Conservation (phyloP, 2,888 invertebrate species). For the Buathra laborator region DNA sequence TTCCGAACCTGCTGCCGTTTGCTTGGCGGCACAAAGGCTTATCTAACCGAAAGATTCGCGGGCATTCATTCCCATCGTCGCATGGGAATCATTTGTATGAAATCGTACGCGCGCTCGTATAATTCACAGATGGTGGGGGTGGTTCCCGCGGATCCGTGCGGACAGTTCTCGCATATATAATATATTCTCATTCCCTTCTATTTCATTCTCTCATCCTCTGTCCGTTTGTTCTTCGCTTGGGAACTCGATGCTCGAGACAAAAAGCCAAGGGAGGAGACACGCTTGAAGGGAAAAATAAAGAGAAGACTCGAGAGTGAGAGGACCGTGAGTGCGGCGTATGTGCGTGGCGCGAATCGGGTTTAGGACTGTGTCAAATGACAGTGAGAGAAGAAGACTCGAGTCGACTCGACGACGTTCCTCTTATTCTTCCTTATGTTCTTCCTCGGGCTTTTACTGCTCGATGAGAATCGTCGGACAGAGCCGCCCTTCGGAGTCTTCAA, state of each 20-base stretch:
- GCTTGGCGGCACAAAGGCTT: conserved; percentile 75
- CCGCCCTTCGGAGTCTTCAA: conserved; percentile 54
- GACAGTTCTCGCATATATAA: conserved; percentile 60
- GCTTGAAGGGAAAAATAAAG: conserved; percentile 61
- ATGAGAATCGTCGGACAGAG: conserved; percentile 61
- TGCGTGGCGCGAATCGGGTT: conserved; percentile 83
- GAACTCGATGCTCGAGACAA: conserved; percentile 81
- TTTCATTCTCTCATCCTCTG: conserved; percentile 51
- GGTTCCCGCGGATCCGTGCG: conserved; percentile 63
- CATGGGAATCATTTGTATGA: conserved; percentile 73
- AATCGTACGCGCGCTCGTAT: conserved; percentile 46
- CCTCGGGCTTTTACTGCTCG: conserved; percentile 55
- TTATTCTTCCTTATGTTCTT: conserved; percentile 49
- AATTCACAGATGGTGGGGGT: conserved; percentile 29
- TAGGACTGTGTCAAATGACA: conserved; percentile 85
- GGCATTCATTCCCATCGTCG: conserved; percentile 73
- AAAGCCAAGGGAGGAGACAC: conserved; percentile 75
- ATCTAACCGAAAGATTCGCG: conserved; percentile 83
- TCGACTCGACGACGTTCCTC: conserved; percentile 52
- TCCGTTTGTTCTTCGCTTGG: conserved; percentile 82
- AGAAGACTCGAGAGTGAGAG: conserved; percentile 32
- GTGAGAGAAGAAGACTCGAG: conserved; percentile 68
- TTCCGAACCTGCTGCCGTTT: conserved; percentile 68
- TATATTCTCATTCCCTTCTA: conserved; percentile 65
- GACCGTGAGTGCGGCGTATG: conserved; percentile 64